Conservation (phyloP, 2,888 invertebrate genomes). For the Heliothis peltigera region DNA sequence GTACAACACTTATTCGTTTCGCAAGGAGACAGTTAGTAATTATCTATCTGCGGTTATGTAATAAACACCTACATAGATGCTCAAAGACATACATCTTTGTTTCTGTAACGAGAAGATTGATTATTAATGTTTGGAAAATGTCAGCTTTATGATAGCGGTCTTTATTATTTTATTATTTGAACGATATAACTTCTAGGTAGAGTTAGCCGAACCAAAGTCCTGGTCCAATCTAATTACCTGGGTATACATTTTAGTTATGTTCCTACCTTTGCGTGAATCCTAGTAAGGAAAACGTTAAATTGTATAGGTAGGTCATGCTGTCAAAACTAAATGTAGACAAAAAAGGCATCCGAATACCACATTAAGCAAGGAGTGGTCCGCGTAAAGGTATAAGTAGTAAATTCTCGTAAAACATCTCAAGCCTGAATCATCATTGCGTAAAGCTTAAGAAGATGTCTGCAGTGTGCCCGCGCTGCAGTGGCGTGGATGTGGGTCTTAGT, state of each 20-base stretch:
- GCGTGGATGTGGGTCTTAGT: conserved; percentile 71
- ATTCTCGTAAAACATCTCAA: conserved; percentile 65
- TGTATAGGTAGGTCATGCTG: conserved; percentile 57
- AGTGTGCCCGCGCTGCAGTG: conserved; percentile 59
- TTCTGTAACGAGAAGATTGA: conserved; percentile 55
- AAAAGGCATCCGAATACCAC: conserved; percentile 53
- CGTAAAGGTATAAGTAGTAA: conserved; percentile 52
- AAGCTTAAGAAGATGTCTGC: conserved; percentile 71
- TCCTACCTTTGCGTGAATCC: conserved; percentile 9
- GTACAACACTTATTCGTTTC: conserved; percentile 36
- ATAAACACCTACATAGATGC: conserved; percentile 44
- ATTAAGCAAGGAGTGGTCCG: conserved; percentile 62
- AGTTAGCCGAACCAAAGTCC: conserved; percentile 16
- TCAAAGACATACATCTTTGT: conserved; percentile 57
- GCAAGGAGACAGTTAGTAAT: conserved; percentile 49
- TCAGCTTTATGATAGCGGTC: conserved; percentile 59
- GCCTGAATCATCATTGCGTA: conserved; percentile 78
- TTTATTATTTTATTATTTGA: conserved; percentile 30
- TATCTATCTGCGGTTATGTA: conserved; percentile 47
- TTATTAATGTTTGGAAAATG: conserved; percentile 55
- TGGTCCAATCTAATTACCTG: conserved; percentile 41
- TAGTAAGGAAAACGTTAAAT: conserved; percentile 47
- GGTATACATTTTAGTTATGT: conserved; percentile 46
- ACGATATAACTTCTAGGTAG: conserved; percentile 33
- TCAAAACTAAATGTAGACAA: conserved; percentile 57